Base-by-base conservation (phyloP, 1,140 invertebrate species). In the Popillia japonica region DNA sequence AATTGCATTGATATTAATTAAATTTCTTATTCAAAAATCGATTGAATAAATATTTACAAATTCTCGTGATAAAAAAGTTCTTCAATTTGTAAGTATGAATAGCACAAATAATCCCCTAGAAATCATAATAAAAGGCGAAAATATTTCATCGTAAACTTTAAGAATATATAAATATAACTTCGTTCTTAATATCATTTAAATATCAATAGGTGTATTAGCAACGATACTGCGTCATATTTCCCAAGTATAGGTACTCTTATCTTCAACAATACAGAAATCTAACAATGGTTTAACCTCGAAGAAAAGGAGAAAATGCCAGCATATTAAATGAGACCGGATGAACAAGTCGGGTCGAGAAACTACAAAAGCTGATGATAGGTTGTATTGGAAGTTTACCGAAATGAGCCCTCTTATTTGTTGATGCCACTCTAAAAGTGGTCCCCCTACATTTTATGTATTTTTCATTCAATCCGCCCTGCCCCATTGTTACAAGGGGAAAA, bases 161-260 rank as follows among this genome's bases (percentile, higher is more conserved):
- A 34, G 27, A 34, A 34, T 34, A 34, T 34, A 34, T 1, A 4
- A 34, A 34, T 34, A 34, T 34, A 34, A 34, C 27, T 34, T 34
- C 27, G 27, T 34, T 34, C 27, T 34, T 34, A 34, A 34, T 34
- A 34, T 93, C 91, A 88, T 93, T 93, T 64, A 14, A n/a, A 14
- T 44, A 44, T 44, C 2, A 44, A 10, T 14, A 44, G 42, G 17
- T n/a, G 17, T 55, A 55, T n/a, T 6, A 17, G 48, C 14, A 3
- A 55, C 17, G 6, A 55, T 20, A 55, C 11, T 55, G 48, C 48
- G 6, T 55, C 1, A 55, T 6, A n/a, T 20, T 55, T 55, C 48
- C 17, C 14, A 34, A 34, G 27, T 34, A 34, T 55, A 6, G 17
- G 11, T 17, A n/a, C 14, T 17, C 48, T 17, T 55, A 17, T 55